Evolutionary conservation across 2,113 vertebrate genomes (phyloP).

Genomic region (Ranitomeya variabilis): DNA sequence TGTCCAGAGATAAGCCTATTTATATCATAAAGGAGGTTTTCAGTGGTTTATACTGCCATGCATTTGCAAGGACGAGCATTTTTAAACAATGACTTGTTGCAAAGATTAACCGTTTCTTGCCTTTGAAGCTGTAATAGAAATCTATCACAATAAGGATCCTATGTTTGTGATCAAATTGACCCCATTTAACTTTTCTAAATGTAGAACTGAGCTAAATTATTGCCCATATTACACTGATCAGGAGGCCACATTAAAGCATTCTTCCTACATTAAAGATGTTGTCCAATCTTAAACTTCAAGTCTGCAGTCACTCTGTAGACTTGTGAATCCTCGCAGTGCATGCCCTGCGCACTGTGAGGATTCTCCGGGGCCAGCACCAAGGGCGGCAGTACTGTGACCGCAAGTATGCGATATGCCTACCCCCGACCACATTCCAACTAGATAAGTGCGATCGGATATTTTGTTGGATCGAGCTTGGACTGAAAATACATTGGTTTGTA

Average conservation of each 20-base stretch:
- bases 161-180: background rate
- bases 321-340: no score
- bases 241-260: background rate
- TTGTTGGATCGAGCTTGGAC: no score
- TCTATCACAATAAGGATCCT: background rate
- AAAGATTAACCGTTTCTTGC: background rate
- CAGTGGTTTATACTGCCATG: background rate
- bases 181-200: background rate
- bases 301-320: no score
- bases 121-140: background rate
- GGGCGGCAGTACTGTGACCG: no score
- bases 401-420: no score
- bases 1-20: slow-evolving; percentile 3
- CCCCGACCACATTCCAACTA: no score
- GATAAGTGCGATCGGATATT: no score
- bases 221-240: background rate
- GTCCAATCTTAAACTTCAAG: no score
- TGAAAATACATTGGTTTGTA: no score
- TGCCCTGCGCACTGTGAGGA: no score
- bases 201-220: background rate
- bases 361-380: no score
- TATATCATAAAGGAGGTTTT: background rate
- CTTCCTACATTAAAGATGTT: no score
- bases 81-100: background rate
- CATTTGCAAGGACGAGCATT: background rate